Base-by-base conservation (phyloP, 1,140 invertebrate genomes). In the Tetramorium simillimum region DNA sequence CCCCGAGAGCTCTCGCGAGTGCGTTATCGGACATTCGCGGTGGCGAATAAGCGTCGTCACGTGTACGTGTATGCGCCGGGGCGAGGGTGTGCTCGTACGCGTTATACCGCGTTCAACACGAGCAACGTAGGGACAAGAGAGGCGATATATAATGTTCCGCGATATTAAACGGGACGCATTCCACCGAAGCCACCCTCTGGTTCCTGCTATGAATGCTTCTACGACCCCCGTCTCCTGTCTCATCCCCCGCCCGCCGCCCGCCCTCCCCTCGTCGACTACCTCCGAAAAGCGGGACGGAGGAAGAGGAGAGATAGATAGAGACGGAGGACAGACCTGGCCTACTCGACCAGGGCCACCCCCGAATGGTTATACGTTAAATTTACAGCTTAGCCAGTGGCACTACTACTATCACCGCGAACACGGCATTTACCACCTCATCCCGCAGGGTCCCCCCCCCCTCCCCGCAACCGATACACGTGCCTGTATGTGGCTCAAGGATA, bases 151-250 rank as follows among this genome's bases (percentile, higher is more conserved):
- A 95, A 95, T 95, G 94, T 95, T 95, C 94, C 93, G 93, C 94
- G 94, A 95, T 95, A 95, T 95, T 95, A 95, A 95, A 95, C 94
- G 94, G 94, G 93, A 93, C 93, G 94, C 94, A 95, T 95, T 95
- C 95, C 95, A 95, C 92, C 90, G 91, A 92, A 94, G 93, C 94
- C 93, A 93, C 93, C 93, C 94, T 94, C 92, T 92, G 90, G 91
- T 91, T 88, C 85, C 92, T 93, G 91, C 92, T 93, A 93, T 94
- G 94, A 94, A 95, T 95, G 94, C 93, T 94, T 93, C 91, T 92
- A 92, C 90, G 53, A 46, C 87, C 88, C 89, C 87, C 77, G 82
- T 91, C 92, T 90, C 86, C 62, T 86, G 90, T 90, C 89, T 91
- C 88, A 85, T 37, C 77, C 85, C 78, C 43, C 16, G 51, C 60